Evolutionary conservation across 64 coral and sea anemone genomes (phyloP), one percentile per base, ranked within the genome.

Genomic region (Dendronephthya gigantea): DNA sequence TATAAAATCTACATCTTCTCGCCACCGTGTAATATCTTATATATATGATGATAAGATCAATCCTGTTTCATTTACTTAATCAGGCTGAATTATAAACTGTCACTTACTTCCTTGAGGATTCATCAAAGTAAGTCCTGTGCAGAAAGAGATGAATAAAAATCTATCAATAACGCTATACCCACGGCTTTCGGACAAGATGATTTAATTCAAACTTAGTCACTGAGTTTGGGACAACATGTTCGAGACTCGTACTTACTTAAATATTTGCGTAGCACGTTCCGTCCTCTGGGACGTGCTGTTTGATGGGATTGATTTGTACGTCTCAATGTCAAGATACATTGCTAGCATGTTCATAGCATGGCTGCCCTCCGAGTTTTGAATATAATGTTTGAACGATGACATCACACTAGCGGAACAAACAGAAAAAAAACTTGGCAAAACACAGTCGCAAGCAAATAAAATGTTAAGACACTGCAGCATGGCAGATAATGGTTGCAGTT

Each of bases 51-150:
- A n/a, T n/a, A n/a, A n/a, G n/a, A n/a, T n/a, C n/a, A n/a, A n/a
- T n/a, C n/a, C n/a, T n/a, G n/a, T n/a, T n/a, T n/a, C n/a, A n/a
- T n/a, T n/a, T n/a, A n/a, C n/a, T n/a, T n/a, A n/a, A n/a, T n/a
- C n/a, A n/a, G n/a, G n/a, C n/a, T n/a, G n/a, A 27, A 62, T 27
- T 7, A 62, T 19, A 7, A 62, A 7, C 51, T 19, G 13, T 7
- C 19, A 79, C 72, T 35, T 34, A 79, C 72, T 79, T 79, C 37
- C 72, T 79, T 10, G 72, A 79, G 12, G 72, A 79, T 79, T 34
- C 15, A 39, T 79, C 72, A 79, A 79, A 79, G 29, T 36, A 79
- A 39, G 9, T 19, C 72, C 72, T 79, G 36, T 0, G 36, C 11
- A 36, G 10, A 79, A 79, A 36, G 12, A 28, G 2, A 79, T 0